Conservation (phyloP, 2,888 invertebrate genomes). For the Lasioglossum leucozonium region DNA sequence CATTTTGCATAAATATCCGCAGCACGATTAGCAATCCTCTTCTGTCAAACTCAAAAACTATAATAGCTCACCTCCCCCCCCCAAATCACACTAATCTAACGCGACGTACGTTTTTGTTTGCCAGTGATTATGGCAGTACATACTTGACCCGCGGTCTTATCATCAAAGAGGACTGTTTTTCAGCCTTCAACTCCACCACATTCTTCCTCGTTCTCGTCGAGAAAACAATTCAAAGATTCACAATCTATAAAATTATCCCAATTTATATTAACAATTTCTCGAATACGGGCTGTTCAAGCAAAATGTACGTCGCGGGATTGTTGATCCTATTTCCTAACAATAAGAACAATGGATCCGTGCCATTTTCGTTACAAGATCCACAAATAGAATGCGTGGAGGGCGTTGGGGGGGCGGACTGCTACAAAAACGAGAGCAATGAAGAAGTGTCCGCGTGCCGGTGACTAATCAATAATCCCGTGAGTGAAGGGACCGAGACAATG, state of each 20-base stretch:
- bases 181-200: not conserved
- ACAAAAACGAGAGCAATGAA: conserved; percentile 41
- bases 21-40: not conserved
- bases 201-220: not conserved
- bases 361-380: not conserved
- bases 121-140: not conserved
- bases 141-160: not conserved
- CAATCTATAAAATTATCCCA: too few species aligned
- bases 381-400: not conserved
- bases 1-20: too few species aligned
- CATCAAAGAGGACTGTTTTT: not conserved
- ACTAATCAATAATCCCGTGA: conserved; percentile 56
- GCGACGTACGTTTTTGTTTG: not conserved
- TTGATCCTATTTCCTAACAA: not conserved
- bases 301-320: not conserved
- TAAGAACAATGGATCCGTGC: not conserved
- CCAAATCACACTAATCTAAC: not conserved
- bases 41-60: not conserved
- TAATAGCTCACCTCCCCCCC: not conserved
- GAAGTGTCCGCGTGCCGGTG: conserved; percentile 30
- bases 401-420: not conserved
- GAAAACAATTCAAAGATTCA: not conserved
- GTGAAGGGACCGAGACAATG: conserved; percentile 15
- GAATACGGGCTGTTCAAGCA: too few species aligned
- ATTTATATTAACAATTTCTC: too few species aligned